phyloP scores from a whole-genome alignment of 2,797 vertebrate species.

The Acanthis flammea region DNA sequence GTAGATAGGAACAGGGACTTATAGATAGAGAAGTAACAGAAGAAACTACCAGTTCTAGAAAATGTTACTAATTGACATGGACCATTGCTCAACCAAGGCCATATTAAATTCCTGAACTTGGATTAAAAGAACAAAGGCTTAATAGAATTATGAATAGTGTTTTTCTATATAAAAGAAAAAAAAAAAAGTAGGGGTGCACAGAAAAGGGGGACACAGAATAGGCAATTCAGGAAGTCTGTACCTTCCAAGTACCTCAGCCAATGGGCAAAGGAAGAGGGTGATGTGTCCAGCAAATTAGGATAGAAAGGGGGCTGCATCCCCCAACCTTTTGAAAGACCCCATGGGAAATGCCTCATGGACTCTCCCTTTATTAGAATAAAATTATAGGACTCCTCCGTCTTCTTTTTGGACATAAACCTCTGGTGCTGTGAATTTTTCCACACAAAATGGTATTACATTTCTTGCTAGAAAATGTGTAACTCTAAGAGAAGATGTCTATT shows the following conservation, averaged over 20 bases:
- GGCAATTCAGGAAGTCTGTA: background rate
- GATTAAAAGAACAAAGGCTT: background rate
- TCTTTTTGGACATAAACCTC: background rate
- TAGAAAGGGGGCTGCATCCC: background rate
- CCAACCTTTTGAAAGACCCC: background rate
- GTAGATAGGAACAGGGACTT: background rate
- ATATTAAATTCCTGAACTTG: background rate
- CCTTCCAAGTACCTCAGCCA: background rate
- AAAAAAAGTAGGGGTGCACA: background rate
- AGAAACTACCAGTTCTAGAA: background rate
- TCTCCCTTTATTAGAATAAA: background rate
- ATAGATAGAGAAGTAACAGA: background rate
- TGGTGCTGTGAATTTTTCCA: background rate
- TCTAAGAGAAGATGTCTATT: background rate
- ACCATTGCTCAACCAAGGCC: background rate
- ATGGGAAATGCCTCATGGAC: background rate
- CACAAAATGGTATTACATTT: background rate
- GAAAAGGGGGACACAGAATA: background rate
- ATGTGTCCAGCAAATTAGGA: background rate
- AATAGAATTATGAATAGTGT: background rate
- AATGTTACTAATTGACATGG: background rate
- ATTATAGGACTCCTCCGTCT: background rate
- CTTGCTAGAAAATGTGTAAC: background rate
- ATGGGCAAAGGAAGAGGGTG: background rate
- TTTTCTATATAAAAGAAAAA: background rate